Evolutionary conservation across 1,140 invertebrate genomes (phyloP), one percentile per base, ranked within the genome.

Genomic region (Diorhabda elongata): DNA sequence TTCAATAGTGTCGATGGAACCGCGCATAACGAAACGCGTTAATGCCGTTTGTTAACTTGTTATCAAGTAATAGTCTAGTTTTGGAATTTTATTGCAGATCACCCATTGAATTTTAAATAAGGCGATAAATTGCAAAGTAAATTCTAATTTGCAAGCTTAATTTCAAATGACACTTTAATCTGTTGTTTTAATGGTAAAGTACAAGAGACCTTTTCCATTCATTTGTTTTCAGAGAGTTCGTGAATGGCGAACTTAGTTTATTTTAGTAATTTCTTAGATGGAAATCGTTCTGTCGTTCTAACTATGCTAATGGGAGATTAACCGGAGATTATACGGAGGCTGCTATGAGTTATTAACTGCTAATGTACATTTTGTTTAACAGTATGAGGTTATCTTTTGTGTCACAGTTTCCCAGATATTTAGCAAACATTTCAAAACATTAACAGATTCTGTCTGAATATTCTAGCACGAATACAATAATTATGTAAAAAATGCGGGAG

Each of bases 41-140:
- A n/a, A 52, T 52, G 47, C 47, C 6, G 47, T n/a, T n/a, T 52
- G 47, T 6, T 8, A 52, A n/a, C 47, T 64, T 45, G 41, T 64
- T 64, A 42, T 64, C 62, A 64, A 43, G 44, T 26, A 11, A 11
- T 8, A 52, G 62, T 47, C 64, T 66, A 66, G 58, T 66, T 66
- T 66, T 66, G 41, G n/a, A 58, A 66, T 58, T n/a, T 44, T 6
- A n/a, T 8, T 58, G 26, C 8, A 44, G 11, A 11, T 42, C 57
- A 56, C 44, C n/a, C 42, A 56, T 11, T 43, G 64, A 58, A 66
- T 66, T 58, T 58, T 43, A 66, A 66, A 66, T 59, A 44, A 43
- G 58, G 52, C 47, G 52, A 66, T 66, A 66, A 66, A 66, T 66
- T 66, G 58, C 64, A 66, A 59, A 58, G 56, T 66, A 44, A 66